Base-by-base conservation (phyloP, 2,797 vertebrate genomes). In the Microctenopoma stevenorrisi region DNA sequence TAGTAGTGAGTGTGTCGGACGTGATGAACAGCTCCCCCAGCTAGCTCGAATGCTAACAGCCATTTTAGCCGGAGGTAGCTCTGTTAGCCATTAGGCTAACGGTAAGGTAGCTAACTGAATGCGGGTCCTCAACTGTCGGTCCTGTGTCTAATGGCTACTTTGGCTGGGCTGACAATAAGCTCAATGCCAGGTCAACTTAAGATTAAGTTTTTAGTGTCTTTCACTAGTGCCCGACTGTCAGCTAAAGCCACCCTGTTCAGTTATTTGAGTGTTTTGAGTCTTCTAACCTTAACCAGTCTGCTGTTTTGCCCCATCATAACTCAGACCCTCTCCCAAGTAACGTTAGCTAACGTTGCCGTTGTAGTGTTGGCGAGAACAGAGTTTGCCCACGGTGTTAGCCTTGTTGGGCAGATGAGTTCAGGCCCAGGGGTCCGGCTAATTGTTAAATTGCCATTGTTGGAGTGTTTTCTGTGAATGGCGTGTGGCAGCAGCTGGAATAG, bases 41-140 rank as follows among this genome's bases (percentile, higher is more conserved):
- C 74, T 89, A 86, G 84, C 89, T 91, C 53, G 16, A 62, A 74
- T 82, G 89, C 84, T 91, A 88, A 85, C 82, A 86, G 76, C 83
- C 88, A 85, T 89, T 84, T 87, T 88, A 91, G 86, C 85, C 82
- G 82, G 74, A 83, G 88, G 70, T 87, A 88, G 79, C 78, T 58
- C 46, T n/a, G 67, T 64, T 91, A 89, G 88, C 86, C 37, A 7
- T 2, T 46, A 48, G 38, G 84, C 80, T 90, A 88, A 76, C 33
- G 58, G 74, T 73, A 63, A 35, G 64, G 37, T 70, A 77, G 74
- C 73, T 82, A 81, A 64, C 80, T 18, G 76, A 87, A 77, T 84
- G 82, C 81, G 66, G 82, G 54, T 79, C 64, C 84, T 81, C 78
- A 69, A 76, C 76, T 74, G 86, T 86, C 72, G 76, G 79, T 84